Evolutionary conservation across 2,113 vertebrate species (phyloP), one percentile per base, ranked within the genome.

Genomic region (Pterocles burchelli): DNA sequence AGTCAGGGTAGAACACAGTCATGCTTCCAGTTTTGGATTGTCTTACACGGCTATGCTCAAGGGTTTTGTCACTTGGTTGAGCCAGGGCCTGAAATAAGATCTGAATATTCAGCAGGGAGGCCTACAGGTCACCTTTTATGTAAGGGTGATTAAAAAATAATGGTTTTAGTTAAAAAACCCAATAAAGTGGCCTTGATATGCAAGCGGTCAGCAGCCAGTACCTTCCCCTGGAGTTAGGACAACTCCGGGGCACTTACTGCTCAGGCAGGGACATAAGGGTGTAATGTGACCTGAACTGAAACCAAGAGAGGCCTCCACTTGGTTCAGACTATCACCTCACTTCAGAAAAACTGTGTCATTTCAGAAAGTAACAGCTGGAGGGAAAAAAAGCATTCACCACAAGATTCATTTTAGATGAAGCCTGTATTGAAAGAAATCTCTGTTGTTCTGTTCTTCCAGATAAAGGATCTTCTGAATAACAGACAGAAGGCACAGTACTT

Each of bases 401-500:
- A 1, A 55, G 7, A 7, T 43, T 13, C 9, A 21, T 63, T 78
- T 67, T 13, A 38, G 11, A 58, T 46, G 2, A 73, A 81, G 3
- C 6, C 55, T 63, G 5, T 12, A 46, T 17, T 78, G 15, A 92
- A 94, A 58, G n/a, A 72, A 26, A 72, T 33, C 21, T 94, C 45
- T 92, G 9, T 67, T 79, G 8, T 59, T 93, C 63, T 94, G 17
- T 43, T 93, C 77, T 96, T 92, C 79, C 87, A 98, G 99, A 62
- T 99, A 76, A 98, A 96, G 51, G 95, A 97, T 38, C 96, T 99
- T 85, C 92, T 98, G 45, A 90, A 93, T 5, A 91, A 99, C 43
- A 57, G 77, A 6, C 72, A 97, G 55, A 98, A 97, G 65, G 97
- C 98, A 22, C 97, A 96, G 29, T 98, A 99, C 97, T 98, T 99